Percentiles rank a stretch among this genome's conserved stretches.
Evolutionary conservation across 2,888 invertebrate species (phyloP).

Genomic region (Euproctis similis): DNA sequence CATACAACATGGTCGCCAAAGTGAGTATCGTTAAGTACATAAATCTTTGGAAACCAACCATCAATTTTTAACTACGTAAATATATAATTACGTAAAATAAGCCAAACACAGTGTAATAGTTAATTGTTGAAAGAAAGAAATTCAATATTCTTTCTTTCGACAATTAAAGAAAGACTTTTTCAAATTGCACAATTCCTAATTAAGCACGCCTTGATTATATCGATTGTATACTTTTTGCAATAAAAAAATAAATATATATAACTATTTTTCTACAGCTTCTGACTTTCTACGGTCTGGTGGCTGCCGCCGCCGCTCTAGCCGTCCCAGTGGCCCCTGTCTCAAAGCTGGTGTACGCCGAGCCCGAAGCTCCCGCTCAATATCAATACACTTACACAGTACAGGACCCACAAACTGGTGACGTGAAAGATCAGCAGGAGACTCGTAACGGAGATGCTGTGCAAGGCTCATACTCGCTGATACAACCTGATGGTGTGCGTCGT

Average conservation of each 20-base stretch:
- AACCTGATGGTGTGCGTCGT: constrained; percentile 63
- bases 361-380: constrained; percentile 53
- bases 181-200: no score
- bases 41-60: no score
- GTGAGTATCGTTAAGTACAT: constrained; percentile 1
- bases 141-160: no score
- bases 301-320: constrained; percentile 38
- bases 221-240: no score
- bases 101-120: no score
- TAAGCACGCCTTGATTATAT: no score
- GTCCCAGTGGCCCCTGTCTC: constrained; percentile 38
- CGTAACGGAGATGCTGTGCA: constrained; percentile 61
- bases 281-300: constrained; percentile 31
- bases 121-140: no score
- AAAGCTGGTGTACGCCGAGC: constrained; percentile 47
- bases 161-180: no score
- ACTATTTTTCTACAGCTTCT: no score
- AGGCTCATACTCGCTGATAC: constrained; percentile 65
- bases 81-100: no score
- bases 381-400: constrained; percentile 64
- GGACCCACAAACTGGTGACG: constrained; percentile 59
- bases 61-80: no score
- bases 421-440: constrained; percentile 63
- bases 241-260: no score
- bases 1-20: constrained; percentile 4